phyloP scores from a whole-genome alignment of 2,888 invertebrate species.

The Eupeodes luniger region DNA sequence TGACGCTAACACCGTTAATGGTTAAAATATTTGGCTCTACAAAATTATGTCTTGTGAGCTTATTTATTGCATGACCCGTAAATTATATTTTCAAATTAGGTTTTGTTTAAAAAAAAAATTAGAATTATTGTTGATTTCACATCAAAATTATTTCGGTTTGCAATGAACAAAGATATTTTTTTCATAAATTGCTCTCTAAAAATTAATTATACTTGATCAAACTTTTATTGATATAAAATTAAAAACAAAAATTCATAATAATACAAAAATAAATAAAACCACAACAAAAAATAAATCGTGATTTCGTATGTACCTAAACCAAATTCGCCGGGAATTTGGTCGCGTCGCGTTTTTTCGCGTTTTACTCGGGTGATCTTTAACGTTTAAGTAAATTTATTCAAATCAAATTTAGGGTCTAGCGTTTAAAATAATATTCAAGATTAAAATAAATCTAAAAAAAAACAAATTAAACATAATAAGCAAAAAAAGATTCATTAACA shows the following conservation, averaged over 20 bases:
- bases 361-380: constrained; percentile 84
- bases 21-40: too few species aligned
- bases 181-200: constrained; percentile 28
- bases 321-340: constrained; percentile 85
- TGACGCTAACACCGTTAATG: too few species aligned
- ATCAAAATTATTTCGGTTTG: too few species aligned
- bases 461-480: constrained; percentile 65
- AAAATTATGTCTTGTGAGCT: too few species aligned
- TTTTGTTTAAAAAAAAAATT: too few species aligned
- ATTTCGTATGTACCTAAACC: constrained; percentile 85
- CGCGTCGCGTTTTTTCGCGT: constrained; percentile 84
- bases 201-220: constrained; percentile 24
- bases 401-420: constrained; percentile 77
- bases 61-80: too few species aligned
- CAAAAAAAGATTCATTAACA: constrained; percentile 61
- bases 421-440: constrained; percentile 75
- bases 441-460: constrained; percentile 72
- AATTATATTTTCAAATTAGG: too few species aligned
- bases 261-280: constrained; percentile 47
- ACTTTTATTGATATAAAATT: constrained; percentile 38
- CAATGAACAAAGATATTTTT: neutral
- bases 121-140: too few species aligned
- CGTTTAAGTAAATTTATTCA: constrained; percentile 79
- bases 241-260: constrained; percentile 37
- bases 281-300: constrained; percentile 81